Base-by-base conservation (phyloP, 2,888 invertebrate species). In the Sepioteuthis lessoniana region DNA sequence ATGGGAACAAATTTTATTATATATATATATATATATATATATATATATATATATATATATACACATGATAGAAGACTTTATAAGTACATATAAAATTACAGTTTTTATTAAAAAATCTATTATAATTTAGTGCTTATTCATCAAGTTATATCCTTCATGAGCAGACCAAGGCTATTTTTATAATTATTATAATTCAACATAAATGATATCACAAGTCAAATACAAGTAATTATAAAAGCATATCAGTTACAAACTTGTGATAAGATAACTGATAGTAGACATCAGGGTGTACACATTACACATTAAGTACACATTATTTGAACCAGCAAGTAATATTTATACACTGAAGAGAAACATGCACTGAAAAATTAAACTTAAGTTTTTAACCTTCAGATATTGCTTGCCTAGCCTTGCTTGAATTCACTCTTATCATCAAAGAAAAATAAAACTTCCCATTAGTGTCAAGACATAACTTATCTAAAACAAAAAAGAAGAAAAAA, bases 211-310 rank as follows among this genome's bases (percentile, higher is more conserved):
- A n/a, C n/a, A 76, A n/a, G 76, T 76, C 76, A 10, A 76, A 76
- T n/a, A 1, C 76, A 76, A 76, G 76, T 76, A n/a, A 76, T 76
- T 76, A 76, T 76, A 76, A 76, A 76, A 76, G 76, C n/a, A 76
- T 76, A 76, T 76, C 76, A 76, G 76, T 76, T 76, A n/a, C 76
- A 76, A n/a, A 13, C n/a, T 76, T 76, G n/a, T n/a, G 76, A 76
- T 76, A 76, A n/a, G 76, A 76, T n/a, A 76, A 76, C 35, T 76
- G 76, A 76, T 76, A 76, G n/a, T n/a, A 76, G 76, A 35, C 76
- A 76, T 76, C 76, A n/a, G 76, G 76, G 76, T 76, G 76, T n/a
- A 76, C 76, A 76, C 76, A 76, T 76, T 76, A 76, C n/a, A n/a
- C 76, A 76, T n/a, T 76, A 76, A 76, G 76, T 76, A 76, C 76